Percentiles rank a stretch among this genome's conserved stretches.
Evolutionary conservation across 2,113 vertebrate species (phyloP).

Genomic region (Chlorodrepanis virens): DNA sequence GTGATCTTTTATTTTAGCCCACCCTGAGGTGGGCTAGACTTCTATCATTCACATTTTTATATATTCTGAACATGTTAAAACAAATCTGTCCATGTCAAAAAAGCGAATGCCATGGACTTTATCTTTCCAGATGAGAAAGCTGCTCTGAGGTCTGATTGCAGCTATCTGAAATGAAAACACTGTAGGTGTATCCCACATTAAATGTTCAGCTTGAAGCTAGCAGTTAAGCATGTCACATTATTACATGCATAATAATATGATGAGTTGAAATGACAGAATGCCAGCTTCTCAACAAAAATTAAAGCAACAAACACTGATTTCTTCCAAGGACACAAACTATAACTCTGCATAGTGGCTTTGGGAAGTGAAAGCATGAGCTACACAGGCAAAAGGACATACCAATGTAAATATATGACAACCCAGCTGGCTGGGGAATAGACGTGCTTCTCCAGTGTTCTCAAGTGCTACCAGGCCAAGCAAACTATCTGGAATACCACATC

Average conservation of each 20-base stretch:
- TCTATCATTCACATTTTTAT: neutral
- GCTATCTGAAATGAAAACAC: slow-evolving; percentile 1
- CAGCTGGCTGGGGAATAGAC: neutral
- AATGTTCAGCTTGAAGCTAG: slow-evolving; percentile 58
- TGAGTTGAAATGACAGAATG: slow-evolving; percentile 54
- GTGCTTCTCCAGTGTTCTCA: neutral
- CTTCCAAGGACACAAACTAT: neutral
- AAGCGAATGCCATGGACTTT: neutral
- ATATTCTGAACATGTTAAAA: neutral
- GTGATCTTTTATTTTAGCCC: neutral
- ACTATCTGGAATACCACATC: neutral
- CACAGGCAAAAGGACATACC: neutral
- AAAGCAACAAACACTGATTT: slow-evolving; percentile 55
- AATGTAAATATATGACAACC: neutral
- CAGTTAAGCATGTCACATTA: slow-evolving; percentile 64
- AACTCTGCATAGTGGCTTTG: neutral
- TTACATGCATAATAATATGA: slow-evolving; percentile 55
- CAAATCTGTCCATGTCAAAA: neutral
- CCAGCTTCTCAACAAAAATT: slow-evolving; percentile 46
- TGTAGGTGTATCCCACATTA: neutral
- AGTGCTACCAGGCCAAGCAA: neutral
- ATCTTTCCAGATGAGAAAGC: slow-evolving; percentile 8
- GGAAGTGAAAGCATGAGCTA: neutral
- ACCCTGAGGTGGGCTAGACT: neutral
- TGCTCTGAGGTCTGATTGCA: neutral